Conservation (phyloP, 1,140 invertebrate genomes). For the Schlechtendalia chinensis region DNA sequence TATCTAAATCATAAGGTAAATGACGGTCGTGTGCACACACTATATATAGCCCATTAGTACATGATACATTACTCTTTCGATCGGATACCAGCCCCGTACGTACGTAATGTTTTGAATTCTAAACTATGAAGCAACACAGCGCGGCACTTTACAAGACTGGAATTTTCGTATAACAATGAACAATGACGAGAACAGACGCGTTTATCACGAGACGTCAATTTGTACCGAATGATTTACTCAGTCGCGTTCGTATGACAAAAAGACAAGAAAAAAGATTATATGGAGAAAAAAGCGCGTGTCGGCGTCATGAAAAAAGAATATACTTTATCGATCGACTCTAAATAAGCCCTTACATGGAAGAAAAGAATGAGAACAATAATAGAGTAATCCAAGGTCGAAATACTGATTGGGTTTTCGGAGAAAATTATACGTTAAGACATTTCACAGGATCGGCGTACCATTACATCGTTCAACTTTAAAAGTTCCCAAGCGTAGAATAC, state of each 20-base stretch:
- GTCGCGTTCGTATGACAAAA: neutral
- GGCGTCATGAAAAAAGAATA: neutral
- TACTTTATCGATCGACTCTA: neutral
- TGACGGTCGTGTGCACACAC: no score
- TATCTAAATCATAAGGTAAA: no score
- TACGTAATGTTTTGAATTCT: no score
- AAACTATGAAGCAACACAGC: no score
- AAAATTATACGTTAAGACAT: neutral
- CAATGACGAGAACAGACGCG: no score
- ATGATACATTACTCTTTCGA: no score
- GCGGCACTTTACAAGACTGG: no score
- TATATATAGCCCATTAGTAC: no score
- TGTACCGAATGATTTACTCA: neutral
- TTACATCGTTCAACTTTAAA: neutral
- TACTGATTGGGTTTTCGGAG: neutral
- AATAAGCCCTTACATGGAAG: constrained; percentile 6
- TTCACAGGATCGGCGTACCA: neutral
- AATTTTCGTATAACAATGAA: no score
- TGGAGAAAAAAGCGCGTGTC: neutral
- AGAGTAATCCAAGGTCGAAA: neutral
- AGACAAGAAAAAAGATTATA: neutral
- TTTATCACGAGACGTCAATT: neutral
- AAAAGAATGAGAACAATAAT: neutral
- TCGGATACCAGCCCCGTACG: no score
- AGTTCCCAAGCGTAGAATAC: neutral